Base-by-base conservation (phyloP, 2,888 invertebrate genomes). In the Epinotia brunnichana region DNA sequence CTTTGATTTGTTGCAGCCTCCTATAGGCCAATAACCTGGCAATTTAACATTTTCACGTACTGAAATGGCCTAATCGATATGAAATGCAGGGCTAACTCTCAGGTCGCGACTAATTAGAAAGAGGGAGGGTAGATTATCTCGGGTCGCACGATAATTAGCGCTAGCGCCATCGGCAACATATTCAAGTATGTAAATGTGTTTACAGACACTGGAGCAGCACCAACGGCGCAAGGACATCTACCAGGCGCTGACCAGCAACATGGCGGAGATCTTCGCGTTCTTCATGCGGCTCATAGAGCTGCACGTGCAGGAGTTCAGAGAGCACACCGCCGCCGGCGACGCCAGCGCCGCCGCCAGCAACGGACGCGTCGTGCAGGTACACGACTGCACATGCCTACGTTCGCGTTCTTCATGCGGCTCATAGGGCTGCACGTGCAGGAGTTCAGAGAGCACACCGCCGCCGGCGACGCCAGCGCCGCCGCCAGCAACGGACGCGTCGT, bases 151-250 rank as follows among this genome's bases (percentile, higher is more conserved):
- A 7, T 5, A 29, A 7, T 35, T 9, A 35, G 9, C 21, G 35
- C 35, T 35, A 35, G 9, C 35, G 35, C 35, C 35, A 9, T 5
- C 48, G 15, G 4, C 15, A 44, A 48, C 15, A 19, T 54, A 29
- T 48, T 41, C 19, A 19, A 19, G 7, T 41, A 7, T 24, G 5
- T 15, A 24, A 11, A 29, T n/a, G 15, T 35, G 39, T 54, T 71
- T 66, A 3, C 82, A 96, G 95, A 98, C 97, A 0, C 89, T 98
- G 74, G 97, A 97, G 86, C 98, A 97, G 59, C 96, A 96, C 86
- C 97, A 97, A 85, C 94, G 98, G 59, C 94, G 98, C 59, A 97
- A 97, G 84, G 98, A 98, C 82, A 97, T 99, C 83, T 97, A 97
- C 85, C 97, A 97, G 85, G 97, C 97, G 5, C 92, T 98, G 39